A percentile compares a stretch with the other conserved stretches of the same genome.
phyloP scores from a whole-genome alignment of 2,113 vertebrate species.

The Vidua macroura region DNA sequence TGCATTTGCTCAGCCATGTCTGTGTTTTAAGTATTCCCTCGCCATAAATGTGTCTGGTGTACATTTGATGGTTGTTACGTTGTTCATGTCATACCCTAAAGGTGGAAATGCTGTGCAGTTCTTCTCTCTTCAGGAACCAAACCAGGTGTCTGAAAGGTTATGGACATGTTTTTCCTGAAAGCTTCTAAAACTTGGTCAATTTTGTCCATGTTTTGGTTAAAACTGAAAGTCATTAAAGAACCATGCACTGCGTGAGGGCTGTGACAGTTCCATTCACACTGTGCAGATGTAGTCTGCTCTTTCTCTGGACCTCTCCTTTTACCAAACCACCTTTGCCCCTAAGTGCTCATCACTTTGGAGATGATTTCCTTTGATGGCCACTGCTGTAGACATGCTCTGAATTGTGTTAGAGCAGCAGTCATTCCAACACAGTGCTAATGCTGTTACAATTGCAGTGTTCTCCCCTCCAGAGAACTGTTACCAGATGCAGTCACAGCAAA shows the following conservation, averaged over 20 bases:
- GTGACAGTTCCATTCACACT: not conserved
- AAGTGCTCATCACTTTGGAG: not conserved
- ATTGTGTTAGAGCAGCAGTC: not conserved
- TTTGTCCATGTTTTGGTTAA: not conserved
- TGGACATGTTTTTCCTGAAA: not conserved
- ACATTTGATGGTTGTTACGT: rapidly evolving
- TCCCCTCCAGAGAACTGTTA: not conserved
- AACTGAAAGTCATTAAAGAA: not conserved
- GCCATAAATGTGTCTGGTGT: not conserved
- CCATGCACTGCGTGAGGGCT: not conserved
- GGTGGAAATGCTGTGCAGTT: not conserved
- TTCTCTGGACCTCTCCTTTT: not conserved
- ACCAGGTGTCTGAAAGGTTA: not conserved
- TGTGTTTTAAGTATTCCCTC: not conserved
- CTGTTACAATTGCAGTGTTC: not conserved
- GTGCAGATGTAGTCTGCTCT: not conserved
- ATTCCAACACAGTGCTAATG: not conserved
- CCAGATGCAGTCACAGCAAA: not conserved
- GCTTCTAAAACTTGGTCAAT: not conserved
- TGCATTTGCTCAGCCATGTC: not conserved
- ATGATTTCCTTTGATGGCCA: not conserved
- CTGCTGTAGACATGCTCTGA: not conserved
- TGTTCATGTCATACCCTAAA: not conserved
- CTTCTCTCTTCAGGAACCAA: not conserved
- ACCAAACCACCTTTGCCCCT: not conserved